Conservation (phyloP, 2,888 invertebrate genomes). For the Chesias legatella region DNA sequence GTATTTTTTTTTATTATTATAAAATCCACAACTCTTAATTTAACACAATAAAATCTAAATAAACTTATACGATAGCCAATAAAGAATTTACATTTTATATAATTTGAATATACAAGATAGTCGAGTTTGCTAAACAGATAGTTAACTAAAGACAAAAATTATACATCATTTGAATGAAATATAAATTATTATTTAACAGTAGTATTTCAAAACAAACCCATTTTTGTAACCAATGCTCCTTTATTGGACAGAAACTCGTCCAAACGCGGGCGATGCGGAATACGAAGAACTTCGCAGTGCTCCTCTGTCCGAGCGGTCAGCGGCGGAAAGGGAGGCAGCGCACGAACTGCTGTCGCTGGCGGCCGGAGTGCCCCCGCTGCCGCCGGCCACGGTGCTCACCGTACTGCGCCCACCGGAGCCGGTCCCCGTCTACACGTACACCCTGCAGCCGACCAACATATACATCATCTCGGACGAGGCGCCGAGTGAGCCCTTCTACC, state of each 20-base stretch:
- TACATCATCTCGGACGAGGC: slow-evolving; percentile 60
- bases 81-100: too few relatives aligned
- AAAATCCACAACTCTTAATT: too few relatives aligned
- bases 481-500: slow-evolving; percentile 49
- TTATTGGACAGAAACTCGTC: background rate
- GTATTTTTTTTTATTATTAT: too few relatives aligned
- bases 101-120: too few relatives aligned
- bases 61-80: too few relatives aligned
- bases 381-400: slow-evolving; percentile 82
- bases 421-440: slow-evolving; percentile 80
- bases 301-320: slow-evolving; percentile 78
- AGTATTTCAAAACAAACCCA: too few relatives aligned
- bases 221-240: too few relatives aligned
- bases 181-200: too few relatives aligned
- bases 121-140: too few relatives aligned
- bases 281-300: slow-evolving; percentile 14
- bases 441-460: slow-evolving; percentile 81
- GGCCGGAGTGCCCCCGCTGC: slow-evolving; percentile 88
- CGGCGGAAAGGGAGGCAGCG: slow-evolving; percentile 94
- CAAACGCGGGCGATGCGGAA: slow-evolving; percentile 1
- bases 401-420: slow-evolving; percentile 60
- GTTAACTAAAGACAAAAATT: too few relatives aligned
- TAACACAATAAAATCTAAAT: too few relatives aligned
- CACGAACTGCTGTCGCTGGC: slow-evolving; percentile 89
- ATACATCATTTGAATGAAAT: too few relatives aligned